phyloP scores from a whole-genome alignment of 2,113 vertebrate species.

The Lynx canadensis region DNA sequence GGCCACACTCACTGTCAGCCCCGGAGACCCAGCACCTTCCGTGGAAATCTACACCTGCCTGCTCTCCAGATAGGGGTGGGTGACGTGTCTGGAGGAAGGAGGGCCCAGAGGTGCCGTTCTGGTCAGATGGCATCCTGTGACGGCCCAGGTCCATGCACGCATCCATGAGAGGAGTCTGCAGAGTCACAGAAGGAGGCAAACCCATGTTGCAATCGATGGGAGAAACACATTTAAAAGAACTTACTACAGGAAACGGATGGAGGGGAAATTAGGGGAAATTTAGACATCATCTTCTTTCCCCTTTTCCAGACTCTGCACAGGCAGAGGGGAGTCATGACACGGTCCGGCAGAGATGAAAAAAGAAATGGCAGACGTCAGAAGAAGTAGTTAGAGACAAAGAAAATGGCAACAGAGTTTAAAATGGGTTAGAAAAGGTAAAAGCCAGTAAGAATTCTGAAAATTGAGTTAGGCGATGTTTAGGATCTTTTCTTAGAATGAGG shows the following conservation, averaged over 20 bases:
- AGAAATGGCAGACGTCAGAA: neutral
- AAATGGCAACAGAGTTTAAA: neutral
- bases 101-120: neutral
- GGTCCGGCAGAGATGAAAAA: neutral
- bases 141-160: accelerated
- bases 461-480: neutral
- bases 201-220: neutral
- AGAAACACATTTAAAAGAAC: neutral
- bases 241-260: neutral
- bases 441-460: neutral
- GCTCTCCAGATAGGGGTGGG: neutral
- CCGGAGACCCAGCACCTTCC: neutral
- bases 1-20: accelerated
- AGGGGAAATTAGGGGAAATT: neutral
- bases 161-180: accelerated
- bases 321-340: neutral
- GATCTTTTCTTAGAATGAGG: neutral
- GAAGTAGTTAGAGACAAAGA: neutral
- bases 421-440: neutral
- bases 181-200: neutral
- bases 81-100: accelerated
- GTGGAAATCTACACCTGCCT: accelerated
- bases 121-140: accelerated
- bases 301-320: neutral
- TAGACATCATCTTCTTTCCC: neutral